A percentile compares a stretch with the other conserved stretches of the same genome.
Evolutionary conservation across 2,797 vertebrate genomes (phyloP).

Genomic region (Linurgus olivaceus): DNA sequence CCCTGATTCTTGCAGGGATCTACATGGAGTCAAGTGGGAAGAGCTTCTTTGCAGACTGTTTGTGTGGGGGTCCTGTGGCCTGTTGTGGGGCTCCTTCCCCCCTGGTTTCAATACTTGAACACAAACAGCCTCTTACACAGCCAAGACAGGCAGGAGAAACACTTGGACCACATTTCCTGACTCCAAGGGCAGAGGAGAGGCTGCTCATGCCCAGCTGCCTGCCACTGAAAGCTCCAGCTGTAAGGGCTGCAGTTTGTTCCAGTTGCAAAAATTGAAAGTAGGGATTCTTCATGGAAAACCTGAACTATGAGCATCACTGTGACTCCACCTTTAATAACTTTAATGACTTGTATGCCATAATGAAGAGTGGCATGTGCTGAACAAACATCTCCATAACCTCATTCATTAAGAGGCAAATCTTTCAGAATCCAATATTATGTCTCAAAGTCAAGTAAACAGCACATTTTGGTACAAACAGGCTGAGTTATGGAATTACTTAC

Average conservation of each 20-base stretch:
- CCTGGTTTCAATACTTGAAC: background rate
- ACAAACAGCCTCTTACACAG: background rate
- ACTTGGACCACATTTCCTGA: background rate
- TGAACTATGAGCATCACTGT: background rate
- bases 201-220: background rate
- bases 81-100: background rate
- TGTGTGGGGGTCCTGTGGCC: background rate
- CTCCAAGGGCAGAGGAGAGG: background rate
- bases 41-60: background rate
- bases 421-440: background rate
- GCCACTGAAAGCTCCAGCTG: background rate
- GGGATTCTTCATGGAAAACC: constrained; percentile 22
- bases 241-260: background rate
- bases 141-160: background rate
- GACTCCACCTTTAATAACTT: constrained; percentile 45
- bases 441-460: constrained; percentile 45
- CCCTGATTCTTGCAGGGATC: background rate
- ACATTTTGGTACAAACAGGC: constrained; percentile 16
- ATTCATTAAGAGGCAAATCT: background rate
- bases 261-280: background rate
- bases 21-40: accelerated
- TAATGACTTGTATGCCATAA: constrained; percentile 4
- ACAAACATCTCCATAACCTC: constrained; percentile 62
- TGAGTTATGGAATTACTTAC: constrained; percentile 61
- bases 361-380: constrained; percentile 22